phyloP scores from a whole-genome alignment of 2,113 vertebrate species.

The Chunga burmeisteri region DNA sequence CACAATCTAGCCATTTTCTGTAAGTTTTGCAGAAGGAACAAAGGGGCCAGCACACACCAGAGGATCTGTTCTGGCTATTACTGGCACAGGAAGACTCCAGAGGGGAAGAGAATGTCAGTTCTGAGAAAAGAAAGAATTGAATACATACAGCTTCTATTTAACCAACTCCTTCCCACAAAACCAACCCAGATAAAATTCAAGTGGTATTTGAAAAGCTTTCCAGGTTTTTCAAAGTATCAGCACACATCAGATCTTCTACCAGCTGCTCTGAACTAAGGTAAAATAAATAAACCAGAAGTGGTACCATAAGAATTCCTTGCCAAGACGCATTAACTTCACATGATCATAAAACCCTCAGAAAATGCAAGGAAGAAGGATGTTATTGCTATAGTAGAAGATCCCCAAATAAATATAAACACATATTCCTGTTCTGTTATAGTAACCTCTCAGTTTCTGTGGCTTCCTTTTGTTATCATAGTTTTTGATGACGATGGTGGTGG shows the following conservation, averaged over 20 bases:
- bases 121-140: not conserved
- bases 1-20: not conserved
- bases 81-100: not conserved
- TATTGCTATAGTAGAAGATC: not conserved
- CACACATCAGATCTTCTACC: not conserved
- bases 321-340: not conserved
- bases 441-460: not conserved
- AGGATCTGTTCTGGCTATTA: slow-evolving; percentile 34
- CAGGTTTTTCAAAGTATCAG: not conserved
- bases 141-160: not conserved
- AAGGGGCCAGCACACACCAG: not conserved
- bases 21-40: not conserved
- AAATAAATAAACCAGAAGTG: not conserved
- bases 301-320: not conserved
- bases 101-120: slow-evolving; percentile 14
- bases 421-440: not conserved
- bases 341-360: not conserved
- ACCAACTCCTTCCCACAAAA: not conserved
- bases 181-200: not conserved
- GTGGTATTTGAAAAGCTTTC: not conserved
- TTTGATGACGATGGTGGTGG: not conserved
- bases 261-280: not conserved
- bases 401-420: not conserved
- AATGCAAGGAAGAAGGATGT: not conserved
- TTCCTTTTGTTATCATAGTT: not conserved